Base-by-base conservation (phyloP, 2,797 vertebrate species). In the Pteropus rufus region DNA sequence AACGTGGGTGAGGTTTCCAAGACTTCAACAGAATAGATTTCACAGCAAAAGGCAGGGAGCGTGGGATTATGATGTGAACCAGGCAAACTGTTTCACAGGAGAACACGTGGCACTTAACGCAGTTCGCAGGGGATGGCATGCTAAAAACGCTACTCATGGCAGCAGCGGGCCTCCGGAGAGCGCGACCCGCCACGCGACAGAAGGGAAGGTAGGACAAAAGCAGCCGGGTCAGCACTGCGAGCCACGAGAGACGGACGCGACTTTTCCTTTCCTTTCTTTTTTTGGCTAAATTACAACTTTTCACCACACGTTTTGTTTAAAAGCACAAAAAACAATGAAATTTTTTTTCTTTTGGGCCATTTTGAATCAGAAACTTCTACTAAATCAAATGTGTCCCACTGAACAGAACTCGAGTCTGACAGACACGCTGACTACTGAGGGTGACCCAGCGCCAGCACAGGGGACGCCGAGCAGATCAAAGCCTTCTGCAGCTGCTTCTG, bases 11-110 rank as follows among this genome's bases (percentile, higher is more conserved):
- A 96, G 49, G 56, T 96, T 97, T 97, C 95, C 82, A 96, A 95
- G 94, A 94, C 92, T 96, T 95, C 91, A 96, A 92, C 36, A 94
- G 77, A 97, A 97, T 72, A 85, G 79, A 79, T 90, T 97, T 97
- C 96, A 94, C 94, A 97, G 90, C 88, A 96, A 91, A 86, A 87
- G 67, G 70, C 90, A 97, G 90, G 87, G 95, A 96, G 82, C 88
- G 52, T 80, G 62, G 93, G 88, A 96, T 92, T 93, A 94, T 92
- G 93, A 96, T 94, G 87, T 93, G 94, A 97, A 97, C 82, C 94
- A 96, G 97, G 87, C 89, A 54, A 82, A 88, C 58, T 49, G 85
- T 93, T 96, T 95, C 95, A 92, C 93, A 83, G 95, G 46, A 95
- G 54, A 95, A 93, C 94, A 91, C 90, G 77, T 81, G 89, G 90